Percentiles rank a stretch among this genome's conserved stretches.
Evolutionary conservation across 2,113 vertebrate genomes (phyloP).

Genomic region (Onychostruthus taczanowskii): DNA sequence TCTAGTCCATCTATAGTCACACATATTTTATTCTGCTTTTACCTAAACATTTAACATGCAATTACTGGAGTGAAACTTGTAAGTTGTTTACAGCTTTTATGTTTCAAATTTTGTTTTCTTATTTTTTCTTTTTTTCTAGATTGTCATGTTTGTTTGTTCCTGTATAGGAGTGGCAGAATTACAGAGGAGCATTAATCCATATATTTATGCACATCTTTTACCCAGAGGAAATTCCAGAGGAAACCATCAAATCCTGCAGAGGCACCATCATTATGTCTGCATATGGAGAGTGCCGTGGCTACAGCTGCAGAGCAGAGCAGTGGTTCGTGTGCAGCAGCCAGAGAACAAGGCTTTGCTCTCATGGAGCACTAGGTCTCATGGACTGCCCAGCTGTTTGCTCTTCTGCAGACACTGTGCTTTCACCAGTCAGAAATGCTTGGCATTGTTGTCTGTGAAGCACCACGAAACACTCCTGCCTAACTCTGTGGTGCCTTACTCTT

Average conservation of each 20-base stretch:
- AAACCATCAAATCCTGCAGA: not conserved
- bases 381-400: not conserved
- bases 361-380: not conserved
- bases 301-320: not conserved
- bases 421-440: not conserved
- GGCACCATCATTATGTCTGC: not conserved
- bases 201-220: not conserved
- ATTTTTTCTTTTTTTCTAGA: not conserved
- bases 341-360: not conserved
- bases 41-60: not conserved
- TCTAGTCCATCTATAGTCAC: not conserved
- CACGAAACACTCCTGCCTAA: not conserved
- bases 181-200: not conserved
- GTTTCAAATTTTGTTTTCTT: not conserved
- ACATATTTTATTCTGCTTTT: not conserved
- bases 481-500: not conserved
- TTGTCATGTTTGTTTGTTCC: not conserved
- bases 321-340: not conserved
- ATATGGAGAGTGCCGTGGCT: not conserved
- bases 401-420: accelerated
- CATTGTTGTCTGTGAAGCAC: not conserved
- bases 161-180: not conserved
- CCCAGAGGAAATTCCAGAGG: not conserved
- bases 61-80: not conserved
- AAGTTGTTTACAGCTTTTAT: not conserved